Percentiles rank a stretch among this genome's conserved stretches.
Conservation (phyloP, 2,113 vertebrate species). For the Ageneiosus marmoratus region DNA sequence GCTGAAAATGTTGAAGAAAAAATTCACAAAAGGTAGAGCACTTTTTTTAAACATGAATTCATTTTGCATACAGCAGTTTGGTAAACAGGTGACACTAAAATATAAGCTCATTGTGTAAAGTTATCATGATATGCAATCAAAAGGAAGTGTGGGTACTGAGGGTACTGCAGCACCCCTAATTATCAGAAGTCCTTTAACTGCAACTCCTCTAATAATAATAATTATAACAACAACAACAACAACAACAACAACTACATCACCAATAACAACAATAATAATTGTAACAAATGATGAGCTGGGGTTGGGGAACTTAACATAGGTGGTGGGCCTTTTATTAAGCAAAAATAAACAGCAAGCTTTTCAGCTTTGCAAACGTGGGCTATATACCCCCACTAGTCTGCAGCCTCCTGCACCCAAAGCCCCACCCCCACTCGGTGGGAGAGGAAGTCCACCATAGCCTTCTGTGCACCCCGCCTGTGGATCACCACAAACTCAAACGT, state of each 20-base stretch:
- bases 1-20: slow-evolving; percentile 92
- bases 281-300: too few relatives aligned
- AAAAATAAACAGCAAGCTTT: too few relatives aligned
- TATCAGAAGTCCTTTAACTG: not conserved
- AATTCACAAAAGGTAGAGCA: slow-evolving; percentile 90
- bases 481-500: too few relatives aligned
- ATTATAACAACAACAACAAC: not conserved
- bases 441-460: too few relatives aligned
- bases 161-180: too few relatives aligned
- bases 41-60: not conserved
- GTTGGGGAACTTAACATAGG: too few relatives aligned
- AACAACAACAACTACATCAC: not conserved
- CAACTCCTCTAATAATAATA: not conserved
- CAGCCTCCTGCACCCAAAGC: too few relatives aligned
- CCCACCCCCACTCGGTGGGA: too few relatives aligned
- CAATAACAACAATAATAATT: not conserved
- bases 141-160: not conserved
- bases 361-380: too few relatives aligned
- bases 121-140: not conserved
- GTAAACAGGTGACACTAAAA: not conserved
- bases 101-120: not conserved
- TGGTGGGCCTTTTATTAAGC: too few relatives aligned
- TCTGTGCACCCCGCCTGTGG: too few relatives aligned
- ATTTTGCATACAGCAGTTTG: not conserved
- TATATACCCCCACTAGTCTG: too few relatives aligned